These are phyloP conservation scores for Trichoplusia ni DNA, from an alignment of 1,140 invertebrate species.

Conservation along the genomic window DNA sequence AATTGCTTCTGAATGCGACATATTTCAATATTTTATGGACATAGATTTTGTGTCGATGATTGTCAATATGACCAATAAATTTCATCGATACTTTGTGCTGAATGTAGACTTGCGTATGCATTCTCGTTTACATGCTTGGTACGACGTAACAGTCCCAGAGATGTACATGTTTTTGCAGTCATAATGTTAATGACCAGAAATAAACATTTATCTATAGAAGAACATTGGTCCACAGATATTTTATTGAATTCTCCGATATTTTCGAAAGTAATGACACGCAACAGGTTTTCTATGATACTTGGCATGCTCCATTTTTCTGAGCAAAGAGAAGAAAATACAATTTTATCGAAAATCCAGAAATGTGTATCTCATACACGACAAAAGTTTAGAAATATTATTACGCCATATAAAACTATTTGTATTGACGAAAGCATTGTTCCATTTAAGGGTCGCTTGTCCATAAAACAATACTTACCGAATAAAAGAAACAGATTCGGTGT, in stretches of 20 bases:
- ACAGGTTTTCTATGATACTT: slow-evolving; percentile 25
- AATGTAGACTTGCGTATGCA: not conserved
- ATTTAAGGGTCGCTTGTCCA: not conserved
- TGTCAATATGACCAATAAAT: not conserved
- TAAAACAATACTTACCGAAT: not conserved
- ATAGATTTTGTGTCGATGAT: not conserved
- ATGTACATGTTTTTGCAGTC: not conserved
- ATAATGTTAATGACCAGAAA: slow-evolving; percentile 29
- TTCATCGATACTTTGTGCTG: not conserved
- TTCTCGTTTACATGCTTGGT: slow-evolving; percentile 15
- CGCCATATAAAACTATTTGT: not conserved
- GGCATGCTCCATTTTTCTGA: not conserved
- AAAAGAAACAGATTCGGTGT: not conserved
- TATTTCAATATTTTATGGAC: not conserved
- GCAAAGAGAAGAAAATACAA: slow-evolving; percentile 17
- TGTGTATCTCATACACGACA: slow-evolving; percentile 24
- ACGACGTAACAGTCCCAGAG: slow-evolving; percentile 6
- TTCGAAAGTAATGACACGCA: slow-evolving; percentile 16
- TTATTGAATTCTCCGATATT: slow-evolving; percentile 27
- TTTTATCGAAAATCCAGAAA: slow-evolving; percentile 26
- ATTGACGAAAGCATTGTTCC: not conserved
- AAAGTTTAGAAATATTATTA: not conserved
- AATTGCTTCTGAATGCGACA: not conserved
- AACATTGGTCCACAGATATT: slow-evolving; percentile 32
- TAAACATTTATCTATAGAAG: slow-evolving; percentile 28